Evolutionary conservation across 2,888 invertebrate genomes (phyloP), one percentile per base, ranked within the genome.

Genomic region (Callyntrura guangdongensis): DNA sequence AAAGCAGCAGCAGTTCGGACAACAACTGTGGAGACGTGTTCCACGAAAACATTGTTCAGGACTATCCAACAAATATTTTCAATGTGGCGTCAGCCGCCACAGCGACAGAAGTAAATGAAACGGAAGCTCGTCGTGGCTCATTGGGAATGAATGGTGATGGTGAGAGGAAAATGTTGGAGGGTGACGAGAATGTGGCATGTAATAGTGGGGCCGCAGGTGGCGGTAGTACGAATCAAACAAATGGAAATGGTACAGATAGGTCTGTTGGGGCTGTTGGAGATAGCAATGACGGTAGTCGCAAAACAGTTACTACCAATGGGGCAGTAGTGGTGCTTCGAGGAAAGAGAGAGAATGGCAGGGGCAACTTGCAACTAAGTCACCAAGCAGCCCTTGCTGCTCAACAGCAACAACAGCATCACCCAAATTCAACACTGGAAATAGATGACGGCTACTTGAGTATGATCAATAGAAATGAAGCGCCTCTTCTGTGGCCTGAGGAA

Each of bases 361-460:
- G 86, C 17, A 86, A 81, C 49, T 11, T 85, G 89, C 77, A 67
- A 85, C 84, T 22, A 12, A n/a, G 11, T 72, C 25, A 45, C 61
- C 45, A 86, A 45, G 6, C 36, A 36, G 36, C 36, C 36, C 36
- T 4, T 36, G 45, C 72, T 72, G 45, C 36, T 74, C 27, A 74
- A 14, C n/a, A 12, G 83, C 45, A 36, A 64, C 64, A 64, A 9
- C 64, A 64, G 4, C 22, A 74, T 47, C 74, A 74, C 12, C 74
- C 6, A 14, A 47, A 74, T 12, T 1, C 74, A 1, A 49, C 74
- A 6, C 14, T 93, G 20, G 93, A 93, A 12, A 91, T 93, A 56
- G 94, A 94, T 81, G 94, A 94, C 69, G 94, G 94, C 2, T 94
- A 94, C 84, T 84, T 94, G 47, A 94, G 93, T 81, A 94, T 94